Conservation (phyloP, 2,113 vertebrate species). For the Tenebrosternarchus preto region DNA sequence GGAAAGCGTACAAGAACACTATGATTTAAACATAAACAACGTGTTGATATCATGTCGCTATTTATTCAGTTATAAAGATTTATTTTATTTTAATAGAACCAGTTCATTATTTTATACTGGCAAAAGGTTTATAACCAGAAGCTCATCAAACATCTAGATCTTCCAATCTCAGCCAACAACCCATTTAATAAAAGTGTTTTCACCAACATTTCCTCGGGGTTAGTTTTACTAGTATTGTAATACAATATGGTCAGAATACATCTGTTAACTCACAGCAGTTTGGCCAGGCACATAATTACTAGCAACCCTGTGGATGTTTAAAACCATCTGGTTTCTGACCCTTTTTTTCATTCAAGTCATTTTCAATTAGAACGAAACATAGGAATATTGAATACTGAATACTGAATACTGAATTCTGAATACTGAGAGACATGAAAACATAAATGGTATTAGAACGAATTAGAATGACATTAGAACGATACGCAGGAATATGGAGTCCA, state of each 20-base stretch:
- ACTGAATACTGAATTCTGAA: too few relatives aligned
- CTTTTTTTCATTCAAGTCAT: slow-evolving; percentile 47
- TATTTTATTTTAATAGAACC: not conserved
- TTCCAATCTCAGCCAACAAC: slow-evolving; percentile 21
- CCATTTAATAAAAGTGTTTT: slow-evolving; percentile 30
- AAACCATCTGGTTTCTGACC: slow-evolving; percentile 54
- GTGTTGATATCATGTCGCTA: not conserved
- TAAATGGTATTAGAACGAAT: too few relatives aligned
- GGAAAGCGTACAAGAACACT: not conserved
- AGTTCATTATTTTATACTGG: not conserved
- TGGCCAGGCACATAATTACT: slow-evolving; percentile 47
- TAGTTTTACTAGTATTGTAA: slow-evolving; percentile 40
- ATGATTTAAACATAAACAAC: not conserved
- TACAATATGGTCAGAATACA: slow-evolving; percentile 43
- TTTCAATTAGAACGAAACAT: slow-evolving; percentile 39
- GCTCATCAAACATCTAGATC: not conserved
- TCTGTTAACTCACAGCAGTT: slow-evolving; percentile 40
- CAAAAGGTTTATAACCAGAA: not conserved
- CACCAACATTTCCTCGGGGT: slow-evolving; percentile 38
- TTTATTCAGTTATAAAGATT: not conserved
- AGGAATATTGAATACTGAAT: too few relatives aligned
- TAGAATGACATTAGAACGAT: slow-evolving; percentile 47
- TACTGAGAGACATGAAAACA: too few relatives aligned
- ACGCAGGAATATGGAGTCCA: slow-evolving; percentile 15
- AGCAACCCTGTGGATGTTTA: slow-evolving; percentile 45